Conservation (phyloP, 37 sponge, comb jelly and placozoan genomes). For the Aphrocallistes beatrix region DNA sequence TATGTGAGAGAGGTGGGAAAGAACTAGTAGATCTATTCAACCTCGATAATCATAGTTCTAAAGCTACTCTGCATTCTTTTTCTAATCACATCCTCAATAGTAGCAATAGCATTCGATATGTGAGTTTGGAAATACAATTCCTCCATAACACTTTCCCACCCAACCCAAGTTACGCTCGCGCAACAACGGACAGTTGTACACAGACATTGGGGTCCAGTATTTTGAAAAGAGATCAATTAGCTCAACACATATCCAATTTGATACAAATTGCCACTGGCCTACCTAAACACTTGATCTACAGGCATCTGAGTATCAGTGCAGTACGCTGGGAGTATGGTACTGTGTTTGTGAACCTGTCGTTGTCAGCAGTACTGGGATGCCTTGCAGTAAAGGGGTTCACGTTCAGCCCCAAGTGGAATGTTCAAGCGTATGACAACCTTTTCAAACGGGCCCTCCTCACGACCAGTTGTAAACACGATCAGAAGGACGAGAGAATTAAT, state of each 20-base stretch:
- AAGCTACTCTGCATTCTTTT: not conserved
- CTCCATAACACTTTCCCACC: not conserved
- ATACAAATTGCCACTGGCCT: not conserved
- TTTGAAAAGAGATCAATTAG: not conserved
- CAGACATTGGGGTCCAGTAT: conserved; percentile 9
- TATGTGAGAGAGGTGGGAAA: not conserved
- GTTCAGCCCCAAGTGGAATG: not conserved
- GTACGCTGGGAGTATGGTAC: not conserved
- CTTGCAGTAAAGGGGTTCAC: not conserved
- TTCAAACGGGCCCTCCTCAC: conserved; percentile 4
- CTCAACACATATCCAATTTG: not conserved
- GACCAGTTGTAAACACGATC: not conserved
- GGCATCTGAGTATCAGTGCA: not conserved
- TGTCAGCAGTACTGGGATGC: not conserved
- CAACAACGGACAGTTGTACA: not conserved
- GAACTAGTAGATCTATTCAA: not conserved
- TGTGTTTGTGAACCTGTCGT: not conserved
- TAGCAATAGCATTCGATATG: not conserved
- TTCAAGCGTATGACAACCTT: not conserved
- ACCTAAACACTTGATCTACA: not conserved
- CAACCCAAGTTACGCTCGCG: not conserved
- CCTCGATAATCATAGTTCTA: not conserved
- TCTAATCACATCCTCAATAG: too few relatives aligned
- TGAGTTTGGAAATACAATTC: not conserved
- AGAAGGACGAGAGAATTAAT: not conserved